Percentiles rank a stretch among this genome's conserved stretches.
Evolutionary conservation across 1,140 invertebrate genomes (phyloP).

Genomic region (Metaphire vulgaris): DNA sequence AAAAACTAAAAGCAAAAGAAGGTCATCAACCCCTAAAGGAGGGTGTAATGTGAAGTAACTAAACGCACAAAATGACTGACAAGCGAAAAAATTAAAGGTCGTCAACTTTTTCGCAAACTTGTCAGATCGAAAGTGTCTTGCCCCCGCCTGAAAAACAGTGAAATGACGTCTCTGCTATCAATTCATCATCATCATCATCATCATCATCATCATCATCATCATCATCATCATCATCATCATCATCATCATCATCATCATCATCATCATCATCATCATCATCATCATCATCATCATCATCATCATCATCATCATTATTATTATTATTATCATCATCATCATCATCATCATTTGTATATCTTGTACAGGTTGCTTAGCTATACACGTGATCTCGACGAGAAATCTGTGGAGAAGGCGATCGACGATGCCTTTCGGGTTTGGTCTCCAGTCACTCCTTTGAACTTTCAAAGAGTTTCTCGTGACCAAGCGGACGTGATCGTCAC

Average conservation of each 20-base stretch:
- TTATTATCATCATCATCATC: not conserved
- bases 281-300: constrained; percentile 3
- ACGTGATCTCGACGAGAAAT: constrained; percentile 22
- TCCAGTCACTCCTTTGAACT: constrained; percentile 39
- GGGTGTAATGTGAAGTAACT: no score
- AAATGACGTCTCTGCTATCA: no score
- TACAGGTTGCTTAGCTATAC: constrained; percentile 34
- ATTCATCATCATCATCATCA: constrained; percentile 2
- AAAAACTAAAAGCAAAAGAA: no score
- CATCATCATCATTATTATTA: not conserved
- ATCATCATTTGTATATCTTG: constrained; percentile 16
- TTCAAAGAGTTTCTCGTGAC: constrained; percentile 34
- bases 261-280: constrained; percentile 2
- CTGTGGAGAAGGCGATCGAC: constrained; percentile 33
- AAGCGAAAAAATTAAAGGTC: no score
- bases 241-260: constrained; percentile 2
- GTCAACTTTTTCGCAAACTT: no score
- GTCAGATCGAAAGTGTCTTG: no score
- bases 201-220: constrained; percentile 2
- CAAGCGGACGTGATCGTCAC: constrained; percentile 36
- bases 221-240: constrained; percentile 3
- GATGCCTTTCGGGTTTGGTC: constrained; percentile 42
- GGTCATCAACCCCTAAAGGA: no score
- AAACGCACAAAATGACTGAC: no score
- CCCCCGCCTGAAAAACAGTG: no score